Evolutionary conservation across 2,113 vertebrate species (phyloP).

Genomic region (Gambusia holbrooki): DNA sequence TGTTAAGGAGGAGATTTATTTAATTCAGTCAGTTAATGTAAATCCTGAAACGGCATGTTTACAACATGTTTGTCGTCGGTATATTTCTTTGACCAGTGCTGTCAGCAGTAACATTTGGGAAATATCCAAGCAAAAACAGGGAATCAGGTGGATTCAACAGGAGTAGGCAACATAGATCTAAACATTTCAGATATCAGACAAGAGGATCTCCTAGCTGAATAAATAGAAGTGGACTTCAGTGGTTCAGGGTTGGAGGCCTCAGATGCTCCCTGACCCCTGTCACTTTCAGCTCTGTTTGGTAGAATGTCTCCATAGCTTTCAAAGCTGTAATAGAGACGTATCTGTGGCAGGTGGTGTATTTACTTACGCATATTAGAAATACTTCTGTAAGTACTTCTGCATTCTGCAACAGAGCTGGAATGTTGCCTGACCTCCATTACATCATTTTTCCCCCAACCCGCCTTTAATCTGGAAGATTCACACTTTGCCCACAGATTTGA

Average conservation of each 20-base stretch:
- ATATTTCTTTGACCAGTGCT: too few relatives aligned
- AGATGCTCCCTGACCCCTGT: not conserved
- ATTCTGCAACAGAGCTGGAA: conserved; percentile 44
- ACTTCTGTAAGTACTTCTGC: conserved; percentile 27
- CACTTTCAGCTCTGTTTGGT: not conserved
- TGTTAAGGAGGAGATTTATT: not conserved
- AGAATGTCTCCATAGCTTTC: not conserved
- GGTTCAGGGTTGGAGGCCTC: not conserved
- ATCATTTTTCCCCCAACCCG: not conserved
- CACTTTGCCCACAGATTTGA: not conserved
- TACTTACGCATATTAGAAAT: conserved; percentile 41
- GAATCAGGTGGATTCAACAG: too few relatives aligned
- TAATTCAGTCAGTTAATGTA: not conserved
- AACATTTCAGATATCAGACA: not conserved
- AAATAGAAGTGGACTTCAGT: not conserved
- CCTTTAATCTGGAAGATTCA: not conserved
- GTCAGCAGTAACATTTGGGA: too few relatives aligned
- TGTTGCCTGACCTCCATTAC: conserved; percentile 29
- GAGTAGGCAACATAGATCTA: not conserved
- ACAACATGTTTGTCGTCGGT: not conserved
- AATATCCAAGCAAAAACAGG: too few relatives aligned
- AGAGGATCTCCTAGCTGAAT: not conserved
- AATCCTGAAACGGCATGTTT: not conserved
- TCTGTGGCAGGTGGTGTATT: conserved; percentile 1
- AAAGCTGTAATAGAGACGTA: not conserved